Percentiles rank a stretch among this genome's conserved stretches.
Evolutionary conservation across 1,140 invertebrate species (phyloP).

Genomic region (Copidosoma floridanum): DNA sequence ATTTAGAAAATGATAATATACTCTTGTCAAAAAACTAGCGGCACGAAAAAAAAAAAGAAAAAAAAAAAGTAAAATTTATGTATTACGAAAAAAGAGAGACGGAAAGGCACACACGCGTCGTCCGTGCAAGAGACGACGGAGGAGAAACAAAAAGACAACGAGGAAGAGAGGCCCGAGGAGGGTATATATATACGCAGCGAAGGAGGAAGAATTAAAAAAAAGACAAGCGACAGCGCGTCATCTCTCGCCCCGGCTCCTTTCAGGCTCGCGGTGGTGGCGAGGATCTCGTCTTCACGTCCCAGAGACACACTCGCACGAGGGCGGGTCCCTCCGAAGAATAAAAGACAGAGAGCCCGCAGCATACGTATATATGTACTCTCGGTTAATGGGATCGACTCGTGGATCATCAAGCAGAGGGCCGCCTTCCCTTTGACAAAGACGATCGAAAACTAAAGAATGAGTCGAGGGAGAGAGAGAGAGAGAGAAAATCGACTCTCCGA

Average conservation of each 20-base stretch:
- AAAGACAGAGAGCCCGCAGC: neutral
- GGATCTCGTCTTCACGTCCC: no score
- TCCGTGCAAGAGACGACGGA: neutral
- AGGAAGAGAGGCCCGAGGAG: constrained; percentile 10
- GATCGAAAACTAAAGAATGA: constrained; percentile 14
- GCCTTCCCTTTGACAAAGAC: constrained; percentile 24
- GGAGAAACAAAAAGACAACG: neutral
- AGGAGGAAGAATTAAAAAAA: constrained; percentile 25
- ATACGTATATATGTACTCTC: constrained; percentile 6
- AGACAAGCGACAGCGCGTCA: neutral
- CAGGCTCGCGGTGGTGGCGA: no score
- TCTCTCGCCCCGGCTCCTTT: no score
- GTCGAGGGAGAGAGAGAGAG: constrained; percentile 14
- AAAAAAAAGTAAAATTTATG: constrained; percentile 28
- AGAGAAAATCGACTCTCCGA: constrained; percentile 7
- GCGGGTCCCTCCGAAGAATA: neutral
- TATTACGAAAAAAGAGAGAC: constrained; percentile 19
- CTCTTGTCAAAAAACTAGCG: constrained; percentile 23
- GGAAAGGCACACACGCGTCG: neutral
- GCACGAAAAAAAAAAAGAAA: neutral
- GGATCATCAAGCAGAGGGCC: no score
- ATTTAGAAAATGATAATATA: constrained; percentile 29
- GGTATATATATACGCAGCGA: constrained; percentile 31
- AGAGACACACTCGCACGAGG: neutral
- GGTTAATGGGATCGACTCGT: constrained; percentile 38